A percentile compares a stretch with the other conserved stretches of the same genome.
These are phyloP conservation scores for Potorous gilbertii DNA, from an alignment of 2,797 vertebrate species.

Conservation along the genomic window DNA sequence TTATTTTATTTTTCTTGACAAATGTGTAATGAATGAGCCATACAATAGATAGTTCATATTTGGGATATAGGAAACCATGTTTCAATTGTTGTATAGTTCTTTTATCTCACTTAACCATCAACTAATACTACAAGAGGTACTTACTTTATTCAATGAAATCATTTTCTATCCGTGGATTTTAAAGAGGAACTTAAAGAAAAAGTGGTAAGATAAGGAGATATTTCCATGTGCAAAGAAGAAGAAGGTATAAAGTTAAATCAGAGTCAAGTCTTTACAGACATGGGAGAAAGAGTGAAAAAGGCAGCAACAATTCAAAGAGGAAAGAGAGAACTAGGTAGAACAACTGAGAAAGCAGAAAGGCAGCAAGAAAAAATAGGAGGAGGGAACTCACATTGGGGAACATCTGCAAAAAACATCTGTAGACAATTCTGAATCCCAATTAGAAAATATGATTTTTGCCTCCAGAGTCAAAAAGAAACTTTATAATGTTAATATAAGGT, in stretches of 20 bases:
- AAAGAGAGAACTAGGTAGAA: not conserved
- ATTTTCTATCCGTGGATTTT: slow-evolving; percentile 27
- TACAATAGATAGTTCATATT: not conserved
- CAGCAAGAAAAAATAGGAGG: not conserved
- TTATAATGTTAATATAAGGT: not conserved
- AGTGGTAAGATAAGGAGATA: not conserved
- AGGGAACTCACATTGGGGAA: slow-evolving; percentile 38
- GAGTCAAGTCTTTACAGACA: slow-evolving; percentile 4
- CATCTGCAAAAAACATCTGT: slow-evolving; percentile 72
- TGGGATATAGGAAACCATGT: not conserved
- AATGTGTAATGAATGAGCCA: not conserved
- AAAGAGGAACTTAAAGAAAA: slow-evolving; percentile 37
- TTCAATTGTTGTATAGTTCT: not conserved
- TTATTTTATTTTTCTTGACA: not conserved
- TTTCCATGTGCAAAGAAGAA: slow-evolving; percentile 23
- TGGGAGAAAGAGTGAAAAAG: slow-evolving; percentile 15
- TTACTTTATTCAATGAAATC: slow-evolving; percentile 31
- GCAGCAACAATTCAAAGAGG: slow-evolving; percentile 4
- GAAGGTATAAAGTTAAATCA: slow-evolving; percentile 12
- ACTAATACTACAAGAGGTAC: slow-evolving; percentile 39
- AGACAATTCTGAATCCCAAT: slow-evolving; percentile 54
- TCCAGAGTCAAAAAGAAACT: slow-evolving; percentile 37
- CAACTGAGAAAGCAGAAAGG: slow-evolving; percentile 29
- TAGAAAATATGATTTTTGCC: slow-evolving; percentile 46
- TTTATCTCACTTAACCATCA: not conserved